A percentile compares a stretch with the other conserved stretches of the same genome.
phyloP scores from a whole-genome alignment of 37 sponge, comb jelly and placozoan species.

The Spongilla lacustris region DNA sequence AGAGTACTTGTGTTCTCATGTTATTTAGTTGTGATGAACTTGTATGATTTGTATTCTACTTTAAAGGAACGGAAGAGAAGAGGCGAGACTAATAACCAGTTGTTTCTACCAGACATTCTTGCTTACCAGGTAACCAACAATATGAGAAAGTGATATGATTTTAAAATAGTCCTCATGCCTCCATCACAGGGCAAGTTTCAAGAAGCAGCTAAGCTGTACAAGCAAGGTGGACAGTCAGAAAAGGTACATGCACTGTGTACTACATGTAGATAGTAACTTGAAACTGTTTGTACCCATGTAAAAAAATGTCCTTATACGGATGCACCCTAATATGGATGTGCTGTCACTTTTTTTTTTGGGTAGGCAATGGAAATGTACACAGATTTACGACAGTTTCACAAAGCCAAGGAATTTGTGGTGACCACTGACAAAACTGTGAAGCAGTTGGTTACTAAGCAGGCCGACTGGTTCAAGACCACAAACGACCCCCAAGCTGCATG shows the following conservation, averaged over 20 bases:
- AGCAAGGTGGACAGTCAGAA: conserved; percentile 66
- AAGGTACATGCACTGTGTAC: conserved; percentile 65
- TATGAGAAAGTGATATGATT: too few relatives aligned
- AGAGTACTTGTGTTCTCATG: too few relatives aligned
- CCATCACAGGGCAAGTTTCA: conserved; percentile 86
- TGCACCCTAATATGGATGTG: too few relatives aligned
- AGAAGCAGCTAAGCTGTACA: conserved; percentile 93
- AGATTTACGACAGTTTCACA: conserved; percentile 93
- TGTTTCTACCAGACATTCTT: conserved; percentile 85
- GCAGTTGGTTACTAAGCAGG: conserved; percentile 82
- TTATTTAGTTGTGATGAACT: background rate
- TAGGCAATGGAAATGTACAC: conserved; percentile 97
- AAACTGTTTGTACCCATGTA: too few relatives aligned
- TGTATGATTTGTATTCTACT: background rate
- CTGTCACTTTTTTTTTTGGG: background rate
- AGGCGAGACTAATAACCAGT: conserved; percentile 68
- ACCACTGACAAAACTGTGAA: conserved; percentile 60
- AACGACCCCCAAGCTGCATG: conserved; percentile 94
- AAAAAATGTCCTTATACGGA: too few relatives aligned
- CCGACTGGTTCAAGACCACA: conserved; percentile 92
- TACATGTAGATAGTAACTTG: too few relatives aligned
- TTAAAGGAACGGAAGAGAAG: conserved; percentile 81
- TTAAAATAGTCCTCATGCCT: background rate
- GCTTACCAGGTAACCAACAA: conserved; percentile 81
- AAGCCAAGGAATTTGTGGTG: conserved; percentile 82